phyloP scores from a whole-genome alignment of 2,888 invertebrate genomes.

The Spodoptera littoralis region DNA sequence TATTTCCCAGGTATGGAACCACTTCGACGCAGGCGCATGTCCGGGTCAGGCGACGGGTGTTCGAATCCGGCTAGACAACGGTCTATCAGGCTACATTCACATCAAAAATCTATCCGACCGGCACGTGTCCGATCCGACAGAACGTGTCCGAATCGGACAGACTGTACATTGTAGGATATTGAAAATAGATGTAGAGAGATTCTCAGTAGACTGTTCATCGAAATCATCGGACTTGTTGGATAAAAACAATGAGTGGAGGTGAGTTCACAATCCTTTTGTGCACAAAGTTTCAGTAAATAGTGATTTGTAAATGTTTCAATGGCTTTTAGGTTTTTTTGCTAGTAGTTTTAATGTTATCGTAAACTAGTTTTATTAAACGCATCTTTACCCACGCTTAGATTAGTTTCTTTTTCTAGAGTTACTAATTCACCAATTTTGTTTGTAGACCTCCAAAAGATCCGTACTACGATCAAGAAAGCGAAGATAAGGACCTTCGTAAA shows the following conservation, averaged over 20 bases:
- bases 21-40: constrained; percentile 98
- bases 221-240: constrained; percentile 97
- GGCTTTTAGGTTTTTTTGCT: too few relatives aligned
- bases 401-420: too few relatives aligned
- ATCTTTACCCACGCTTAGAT: too few relatives aligned
- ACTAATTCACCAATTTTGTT: constrained; percentile 32
- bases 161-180: constrained; percentile 95
- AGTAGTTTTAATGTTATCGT: too few relatives aligned
- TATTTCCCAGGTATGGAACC: constrained; percentile 95
- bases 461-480: constrained; percentile 96
- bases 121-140: constrained; percentile 97
- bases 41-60: constrained; percentile 98
- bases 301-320: not conserved
- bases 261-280: constrained; percentile 37
- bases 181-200: constrained; percentile 98
- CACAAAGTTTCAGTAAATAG: not conserved
- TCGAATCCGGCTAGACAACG: constrained; percentile 96
- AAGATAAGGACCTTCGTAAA: constrained; percentile 93
- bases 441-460: constrained; percentile 94
- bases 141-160: constrained; percentile 95
- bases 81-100: constrained; percentile 97
- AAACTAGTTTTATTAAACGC: too few relatives aligned
- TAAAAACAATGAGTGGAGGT: constrained; percentile 96
- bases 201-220: constrained; percentile 97
- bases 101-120: constrained; percentile 98